A percentile compares a stretch with the other conserved stretches of the same genome.
These are phyloP conservation scores for Campopleginae sp. DNA, from an alignment of 2,888 invertebrate species.

Conservation along the genomic window DNA sequence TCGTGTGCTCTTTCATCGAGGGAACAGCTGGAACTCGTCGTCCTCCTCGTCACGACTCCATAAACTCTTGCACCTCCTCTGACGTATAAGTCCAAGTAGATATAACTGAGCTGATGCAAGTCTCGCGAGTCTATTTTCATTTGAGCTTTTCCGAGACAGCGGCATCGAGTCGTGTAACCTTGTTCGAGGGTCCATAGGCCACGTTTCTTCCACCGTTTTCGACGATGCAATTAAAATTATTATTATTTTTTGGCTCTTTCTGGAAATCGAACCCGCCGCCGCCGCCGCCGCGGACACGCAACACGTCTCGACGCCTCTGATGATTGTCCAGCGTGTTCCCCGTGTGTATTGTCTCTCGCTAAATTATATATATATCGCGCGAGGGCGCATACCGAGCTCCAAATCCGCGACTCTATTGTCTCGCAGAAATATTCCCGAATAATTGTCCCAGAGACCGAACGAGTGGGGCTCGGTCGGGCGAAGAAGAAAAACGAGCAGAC, in stretches of 20 bases:
- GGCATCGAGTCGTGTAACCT: constrained; percentile 1
- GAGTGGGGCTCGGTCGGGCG: constrained; percentile 38
- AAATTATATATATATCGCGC: constrained; percentile 69
- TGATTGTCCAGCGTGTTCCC: constrained; percentile 77
- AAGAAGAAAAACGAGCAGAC: not conserved
- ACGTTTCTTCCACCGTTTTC: too few relatives aligned
- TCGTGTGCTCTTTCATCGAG: constrained; percentile 41
- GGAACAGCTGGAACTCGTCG: constrained; percentile 60
- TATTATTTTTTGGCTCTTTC: constrained; percentile 19
- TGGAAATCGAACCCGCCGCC: constrained; percentile 30
- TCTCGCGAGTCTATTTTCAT: constrained; percentile 59
- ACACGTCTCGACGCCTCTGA: constrained; percentile 81
- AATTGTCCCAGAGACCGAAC: constrained; percentile 29
- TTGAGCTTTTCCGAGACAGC: constrained; percentile 12
- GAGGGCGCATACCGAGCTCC: not conserved
- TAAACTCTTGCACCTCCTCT: constrained; percentile 25
- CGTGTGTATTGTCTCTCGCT: constrained; percentile 62
- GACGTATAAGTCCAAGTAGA: not conserved
- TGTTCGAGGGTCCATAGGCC: not conserved
- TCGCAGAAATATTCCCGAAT: constrained; percentile 45
- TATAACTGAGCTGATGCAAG: not conserved
- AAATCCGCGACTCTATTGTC: constrained; percentile 33
- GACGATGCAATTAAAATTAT: not conserved
- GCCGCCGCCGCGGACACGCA: too few relatives aligned
- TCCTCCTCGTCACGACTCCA: constrained; percentile 53